Evolutionary conservation across 2,888 invertebrate species (phyloP), one percentile per base, ranked within the genome.

Genomic region (Tricholauxania praeusta): DNA sequence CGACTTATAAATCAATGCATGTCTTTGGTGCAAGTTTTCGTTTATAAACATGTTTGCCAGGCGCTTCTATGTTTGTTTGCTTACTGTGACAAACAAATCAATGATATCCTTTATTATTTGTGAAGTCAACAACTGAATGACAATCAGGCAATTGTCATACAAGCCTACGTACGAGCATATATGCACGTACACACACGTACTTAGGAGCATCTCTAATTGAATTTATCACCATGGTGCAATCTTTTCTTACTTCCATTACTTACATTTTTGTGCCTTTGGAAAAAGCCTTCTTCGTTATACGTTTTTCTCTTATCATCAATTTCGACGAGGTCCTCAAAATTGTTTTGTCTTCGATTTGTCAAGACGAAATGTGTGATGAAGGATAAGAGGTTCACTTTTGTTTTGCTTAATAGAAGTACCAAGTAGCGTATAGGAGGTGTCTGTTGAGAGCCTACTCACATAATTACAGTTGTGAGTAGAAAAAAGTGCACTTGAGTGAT

Each of bases 311-410:
- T 57, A 57, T 57, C 57, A 28, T 28, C 22, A 19, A 22, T 19
- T 28, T 15, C 59, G 15, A 32, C 32, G 59, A 28, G 32, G 12
- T 64, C 28, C 49, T 51, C n/a, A 10, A 64, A 63, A 71, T 71
- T 63, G 62, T 53, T 57, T 39, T 71, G 60, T 60, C 64, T 64
- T 64, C 64, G 64, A 64, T 64, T 64, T 64, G 64, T 64, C 64
- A 64, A 51, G 51, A 51, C 49, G 64, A 39, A 39, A 39, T 39
- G 39, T 39, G 39, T 10, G 39, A 39, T 39, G 39, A 39, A 7
- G 39, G 10, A 10, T 39, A 10, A 39, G 39, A 10, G 39, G 7
- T 10, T 39, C 0, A 8, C 39, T 39, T 10, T 39, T 39, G 39
- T 39, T 10, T 39, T 39, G 39, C 39, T 39, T 10, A 39, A 39